Percentiles rank a stretch among this genome's conserved stretches.
These are phyloP conservation scores for Calonectris borealis DNA, from an alignment of 2,113 vertebrate genomes.

Conservation along the genomic window DNA sequence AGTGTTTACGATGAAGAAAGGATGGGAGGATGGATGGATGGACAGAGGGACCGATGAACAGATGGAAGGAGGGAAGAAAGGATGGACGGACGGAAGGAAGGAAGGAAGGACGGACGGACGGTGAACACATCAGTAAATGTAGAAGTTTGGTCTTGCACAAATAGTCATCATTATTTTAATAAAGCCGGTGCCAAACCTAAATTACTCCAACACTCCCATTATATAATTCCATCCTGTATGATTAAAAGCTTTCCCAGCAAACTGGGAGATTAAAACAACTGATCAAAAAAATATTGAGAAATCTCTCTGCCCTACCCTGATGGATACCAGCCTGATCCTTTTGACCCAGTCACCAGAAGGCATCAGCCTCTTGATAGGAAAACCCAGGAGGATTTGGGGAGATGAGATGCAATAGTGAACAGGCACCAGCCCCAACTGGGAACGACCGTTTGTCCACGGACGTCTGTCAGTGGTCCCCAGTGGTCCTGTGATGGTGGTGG, in stretches of 20 bases:
- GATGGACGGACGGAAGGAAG: background rate
- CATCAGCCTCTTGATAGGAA: background rate
- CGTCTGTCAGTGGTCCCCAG: background rate
- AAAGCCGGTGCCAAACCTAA: background rate
- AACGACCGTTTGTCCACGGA: accelerated
- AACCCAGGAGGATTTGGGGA: background rate
- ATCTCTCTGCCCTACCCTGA: background rate
- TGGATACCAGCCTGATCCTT: background rate
- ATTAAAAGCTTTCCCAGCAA: conserved; percentile 49
- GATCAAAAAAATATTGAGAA: conserved; percentile 11
- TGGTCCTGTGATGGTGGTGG: background rate
- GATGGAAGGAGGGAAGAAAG: background rate
- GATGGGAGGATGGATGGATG: background rate
- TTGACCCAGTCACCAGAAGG: background rate
- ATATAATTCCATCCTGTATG: conserved; percentile 16
- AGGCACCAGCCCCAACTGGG: background rate
- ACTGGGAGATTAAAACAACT: conserved; percentile 21
- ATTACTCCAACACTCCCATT: background rate
- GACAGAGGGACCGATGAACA: background rate
- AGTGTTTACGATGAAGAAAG: background rate
- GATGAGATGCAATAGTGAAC: background rate
- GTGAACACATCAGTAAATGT: background rate
- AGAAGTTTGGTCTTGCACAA: conserved; percentile 20
- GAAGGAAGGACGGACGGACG: background rate
- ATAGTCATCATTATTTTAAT: conserved; percentile 35